These are phyloP conservation scores for Polyommatus icarus DNA, from an alignment of 2,888 invertebrate genomes.

Conservation along the genomic window DNA sequence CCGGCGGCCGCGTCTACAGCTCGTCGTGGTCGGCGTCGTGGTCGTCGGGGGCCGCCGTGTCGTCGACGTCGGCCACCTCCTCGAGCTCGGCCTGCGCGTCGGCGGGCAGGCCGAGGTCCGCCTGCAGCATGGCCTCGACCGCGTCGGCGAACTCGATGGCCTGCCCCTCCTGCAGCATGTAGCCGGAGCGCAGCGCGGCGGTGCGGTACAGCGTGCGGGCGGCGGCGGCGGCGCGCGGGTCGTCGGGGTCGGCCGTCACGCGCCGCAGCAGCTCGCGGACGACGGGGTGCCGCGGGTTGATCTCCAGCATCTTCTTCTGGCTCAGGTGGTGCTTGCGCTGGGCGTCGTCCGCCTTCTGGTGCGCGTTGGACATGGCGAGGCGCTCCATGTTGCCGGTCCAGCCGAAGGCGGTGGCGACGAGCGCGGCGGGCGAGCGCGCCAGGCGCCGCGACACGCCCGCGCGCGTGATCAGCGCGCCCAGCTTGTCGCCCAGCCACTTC, in stretches of 20 bases:
- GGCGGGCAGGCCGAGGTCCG: conserved; percentile 43
- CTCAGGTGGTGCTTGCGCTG: conserved; percentile 93
- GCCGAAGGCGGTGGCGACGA: conserved; percentile 97
- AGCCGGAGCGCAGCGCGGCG: conserved; percentile 93
- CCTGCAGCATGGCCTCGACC: conserved; percentile 94
- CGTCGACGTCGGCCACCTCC: conserved; percentile 40
- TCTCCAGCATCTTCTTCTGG: conserved; percentile 98
- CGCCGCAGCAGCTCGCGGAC: conserved; percentile 92
- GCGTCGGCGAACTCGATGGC: conserved; percentile 91
- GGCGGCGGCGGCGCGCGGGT: conserved; percentile 89
- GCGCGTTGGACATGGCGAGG: conserved; percentile 96
- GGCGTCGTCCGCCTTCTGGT: conserved; percentile 95
- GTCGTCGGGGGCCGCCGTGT: conserved; percentile 32
- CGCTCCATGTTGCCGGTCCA: conserved; percentile 99
- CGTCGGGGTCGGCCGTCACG: conserved; percentile 88
- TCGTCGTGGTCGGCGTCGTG: conserved; percentile 61
- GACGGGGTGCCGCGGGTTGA: conserved; percentile 98
- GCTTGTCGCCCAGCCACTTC: conserved; percentile 92
- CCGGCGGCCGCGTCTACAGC: conserved; percentile 46
- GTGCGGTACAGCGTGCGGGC: conserved; percentile 95
- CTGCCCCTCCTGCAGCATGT: conserved; percentile 84
- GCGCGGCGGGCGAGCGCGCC: conserved; percentile 95
- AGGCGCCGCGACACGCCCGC: conserved; percentile 93
- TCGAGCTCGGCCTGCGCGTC: conserved; percentile 48
- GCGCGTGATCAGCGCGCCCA: conserved; percentile 88